Conservation (phyloP, 2,888 invertebrate genomes). For the Ganaspis brasiliensis region DNA sequence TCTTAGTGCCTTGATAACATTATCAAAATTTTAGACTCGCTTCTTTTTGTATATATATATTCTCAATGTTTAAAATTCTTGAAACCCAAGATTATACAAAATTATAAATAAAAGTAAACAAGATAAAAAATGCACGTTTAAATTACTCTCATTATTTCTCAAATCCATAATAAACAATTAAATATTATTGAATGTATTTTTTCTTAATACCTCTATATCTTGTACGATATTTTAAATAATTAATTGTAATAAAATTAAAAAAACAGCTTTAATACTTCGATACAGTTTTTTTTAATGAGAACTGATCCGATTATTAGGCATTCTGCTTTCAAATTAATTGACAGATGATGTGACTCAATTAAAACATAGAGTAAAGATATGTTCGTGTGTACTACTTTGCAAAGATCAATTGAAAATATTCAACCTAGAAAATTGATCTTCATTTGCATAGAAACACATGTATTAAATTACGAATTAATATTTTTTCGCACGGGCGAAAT, state of each 20-base stretch:
- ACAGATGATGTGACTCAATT: neutral
- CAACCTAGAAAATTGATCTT: neutral
- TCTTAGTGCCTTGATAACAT: neutral
- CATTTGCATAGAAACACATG: neutral
- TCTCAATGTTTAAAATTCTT: neutral
- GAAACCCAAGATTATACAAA: neutral
- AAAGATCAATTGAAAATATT: neutral
- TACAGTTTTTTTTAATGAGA: neutral
- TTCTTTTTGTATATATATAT: neutral
- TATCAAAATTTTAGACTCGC: neutral
- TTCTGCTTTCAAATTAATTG: neutral
- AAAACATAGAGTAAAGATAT: neutral
- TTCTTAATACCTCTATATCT: no score
- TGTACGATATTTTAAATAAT: no score
- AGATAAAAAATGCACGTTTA: neutral
- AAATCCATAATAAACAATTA: slow-evolving; percentile 1
- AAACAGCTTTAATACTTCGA: no score
- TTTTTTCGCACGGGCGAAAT: neutral
- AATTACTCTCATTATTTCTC: neutral
- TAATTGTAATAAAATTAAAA: no score
- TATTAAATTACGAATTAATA: neutral
- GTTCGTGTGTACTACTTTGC: neutral
- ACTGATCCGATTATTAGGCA: neutral
- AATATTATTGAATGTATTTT: no score
- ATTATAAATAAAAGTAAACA: slow-evolving; percentile 5